Conservation (phyloP, 2,113 vertebrate genomes). For the Microtus ochrogaster region DNA sequence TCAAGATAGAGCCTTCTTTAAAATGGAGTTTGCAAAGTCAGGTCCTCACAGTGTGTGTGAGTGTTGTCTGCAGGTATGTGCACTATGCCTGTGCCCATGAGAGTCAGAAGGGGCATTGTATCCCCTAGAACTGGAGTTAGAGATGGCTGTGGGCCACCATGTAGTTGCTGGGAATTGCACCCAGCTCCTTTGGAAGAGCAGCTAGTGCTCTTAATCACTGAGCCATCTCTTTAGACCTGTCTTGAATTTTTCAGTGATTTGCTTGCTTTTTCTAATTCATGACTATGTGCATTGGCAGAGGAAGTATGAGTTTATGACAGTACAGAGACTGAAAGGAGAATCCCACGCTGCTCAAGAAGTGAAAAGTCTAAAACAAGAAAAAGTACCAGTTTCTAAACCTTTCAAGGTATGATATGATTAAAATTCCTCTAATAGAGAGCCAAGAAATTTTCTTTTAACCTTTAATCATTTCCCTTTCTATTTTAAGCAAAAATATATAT, state of each 20-base stretch:
- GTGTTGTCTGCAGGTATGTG: neutral
- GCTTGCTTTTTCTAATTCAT: constrained; percentile 15
- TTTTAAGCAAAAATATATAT: neutral
- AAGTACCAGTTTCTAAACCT: constrained; percentile 81
- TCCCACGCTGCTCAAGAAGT: constrained; percentile 71
- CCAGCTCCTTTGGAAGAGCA: neutral
- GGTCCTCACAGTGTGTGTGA: too few species aligned
- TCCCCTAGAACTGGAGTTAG: neutral
- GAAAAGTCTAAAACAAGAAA: constrained; percentile 88
- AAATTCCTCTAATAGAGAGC: neutral
- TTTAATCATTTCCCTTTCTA: constrained; percentile 26
- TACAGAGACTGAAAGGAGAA: constrained; percentile 84
- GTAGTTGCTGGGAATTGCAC: neutral
- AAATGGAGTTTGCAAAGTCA: too few species aligned
- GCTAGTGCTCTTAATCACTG: neutral
- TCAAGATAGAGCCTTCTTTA: too few species aligned
- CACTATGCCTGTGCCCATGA: too few species aligned
- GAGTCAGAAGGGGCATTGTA: neutral
- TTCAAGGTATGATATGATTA: constrained; percentile 83
- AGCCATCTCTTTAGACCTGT: neutral
- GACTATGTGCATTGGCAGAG: constrained; percentile 85
- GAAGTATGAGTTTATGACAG: constrained; percentile 87
- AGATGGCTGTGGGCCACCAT: neutral
- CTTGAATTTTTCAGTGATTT: constrained; percentile 42
- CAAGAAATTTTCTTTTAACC: constrained; percentile 6